Evolutionary conservation across 23 tunicate genomes (phyloP).

Genomic region (Aplidium turbinatum): DNA sequence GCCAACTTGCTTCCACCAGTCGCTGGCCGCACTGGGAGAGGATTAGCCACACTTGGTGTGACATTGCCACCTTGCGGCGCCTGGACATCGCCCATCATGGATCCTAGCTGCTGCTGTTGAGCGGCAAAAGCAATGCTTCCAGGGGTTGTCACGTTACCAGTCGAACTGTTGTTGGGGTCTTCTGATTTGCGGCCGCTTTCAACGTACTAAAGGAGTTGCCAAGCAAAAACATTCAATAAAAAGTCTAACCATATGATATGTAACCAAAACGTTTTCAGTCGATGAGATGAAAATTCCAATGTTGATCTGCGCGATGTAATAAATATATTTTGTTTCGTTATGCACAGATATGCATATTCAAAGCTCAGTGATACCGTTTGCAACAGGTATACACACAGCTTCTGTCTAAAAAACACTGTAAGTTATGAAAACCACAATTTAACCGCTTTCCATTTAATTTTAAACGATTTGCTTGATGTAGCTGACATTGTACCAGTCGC

Average conservation of each 20-base stretch:
- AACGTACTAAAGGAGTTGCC: slow-evolving; percentile 34
- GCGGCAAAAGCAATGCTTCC: slow-evolving; percentile 44
- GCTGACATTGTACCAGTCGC: too few species aligned
- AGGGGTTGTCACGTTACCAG: slow-evolving; percentile 37
- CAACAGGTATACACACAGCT: too few species aligned
- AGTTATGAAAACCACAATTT: too few species aligned
- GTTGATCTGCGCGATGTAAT: not conserved
- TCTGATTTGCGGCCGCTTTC: slow-evolving; percentile 48
- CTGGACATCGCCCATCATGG: not conserved
- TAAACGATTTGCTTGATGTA: too few species aligned
- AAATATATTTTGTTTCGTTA: too few species aligned
- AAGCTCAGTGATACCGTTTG: too few species aligned
- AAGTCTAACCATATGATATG: too few species aligned
- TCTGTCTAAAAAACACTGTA: too few species aligned
- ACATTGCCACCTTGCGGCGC: not conserved
- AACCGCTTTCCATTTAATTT: too few species aligned
- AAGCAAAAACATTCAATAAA: too few species aligned
- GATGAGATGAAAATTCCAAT: not conserved
- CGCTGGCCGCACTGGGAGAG: slow-evolving; percentile 5
- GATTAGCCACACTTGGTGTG: slow-evolving; percentile 10
- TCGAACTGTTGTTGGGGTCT: slow-evolving; percentile 15
- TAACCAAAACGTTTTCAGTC: not conserved
- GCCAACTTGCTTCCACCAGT: slow-evolving; percentile 29
- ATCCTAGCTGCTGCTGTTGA: slow-evolving; percentile 45
- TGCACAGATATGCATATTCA: too few species aligned